Base-by-base conservation (phyloP, 2,888 invertebrate species). In the Melinopterus prodromus region DNA sequence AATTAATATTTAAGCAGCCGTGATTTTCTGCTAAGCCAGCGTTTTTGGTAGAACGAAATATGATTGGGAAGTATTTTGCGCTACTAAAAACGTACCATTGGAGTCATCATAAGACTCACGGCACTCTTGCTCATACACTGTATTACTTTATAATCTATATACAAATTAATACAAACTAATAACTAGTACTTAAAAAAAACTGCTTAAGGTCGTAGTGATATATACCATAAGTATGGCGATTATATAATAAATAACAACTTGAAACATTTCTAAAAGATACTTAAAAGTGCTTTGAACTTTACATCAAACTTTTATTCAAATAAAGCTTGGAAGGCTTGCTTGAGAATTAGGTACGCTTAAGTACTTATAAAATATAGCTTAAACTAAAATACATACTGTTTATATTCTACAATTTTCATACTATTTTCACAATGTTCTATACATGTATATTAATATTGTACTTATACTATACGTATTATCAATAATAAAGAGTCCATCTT, bases 11-110 rank as follows among this genome's bases (percentile, higher is more conserved):
- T 70, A 26, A 77, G n/a, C 69, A 71, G 26, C 36, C n/a, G 35
- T 36, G 72, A 69, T 15, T 35, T 53, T 74, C 36, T 69, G 12
- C 14, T 53, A 36, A 74, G 26, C 75, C 36, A 37, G 14, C 71
- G 71, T 6, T 38, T 85, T 86, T 85, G 82, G 78, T 76, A 84
- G 83, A 87, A 86, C 87, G 87, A 84, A 88, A 88, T 88, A 88
- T 87, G 87, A 81, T 89, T 89, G 89, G 89, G 89, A 89, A 89
- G 87, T 88, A 88, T 88, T 88, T 85, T 88, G 88, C 1, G 12
- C 53, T 53, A 12, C 53, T 7, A 53, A 53, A 12, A 53, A 9
- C 12, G 53, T 53, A 9, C 7, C 12, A 53, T 53, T 53, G 53
- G 53, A 53, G 12, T 53, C 12, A 53, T 12, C 53, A 53, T 53